Evolutionary conservation across 2,797 vertebrate genomes (phyloP).

Genomic region (Hybognathus amarus): DNA sequence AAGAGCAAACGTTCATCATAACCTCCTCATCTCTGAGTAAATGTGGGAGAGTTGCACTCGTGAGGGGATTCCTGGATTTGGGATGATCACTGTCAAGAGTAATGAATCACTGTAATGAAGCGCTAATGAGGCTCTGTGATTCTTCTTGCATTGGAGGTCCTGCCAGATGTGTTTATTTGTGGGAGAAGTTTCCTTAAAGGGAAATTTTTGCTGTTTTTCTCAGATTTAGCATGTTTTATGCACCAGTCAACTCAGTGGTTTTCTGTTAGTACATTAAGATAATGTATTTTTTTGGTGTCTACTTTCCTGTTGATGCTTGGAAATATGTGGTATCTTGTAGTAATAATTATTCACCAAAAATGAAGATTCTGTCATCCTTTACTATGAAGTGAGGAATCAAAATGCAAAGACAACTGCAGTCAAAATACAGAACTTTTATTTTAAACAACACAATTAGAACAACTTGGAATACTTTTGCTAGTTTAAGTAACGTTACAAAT

Average conservation of each 20-base stretch:
- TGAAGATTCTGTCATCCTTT: not conserved
- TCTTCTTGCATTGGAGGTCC: constrained; percentile 33
- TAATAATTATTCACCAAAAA: constrained; percentile 5
- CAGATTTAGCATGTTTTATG: not conserved
- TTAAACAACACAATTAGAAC: too few species aligned
- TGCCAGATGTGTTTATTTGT: constrained; percentile 36
- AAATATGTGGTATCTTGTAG: not conserved
- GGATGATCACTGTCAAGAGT: constrained; percentile 5
- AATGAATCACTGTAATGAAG: constrained; percentile 27
- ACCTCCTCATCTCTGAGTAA: constrained; percentile 2
- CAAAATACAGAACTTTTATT: too few species aligned
- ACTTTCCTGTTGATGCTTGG: not conserved
- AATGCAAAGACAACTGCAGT: too few species aligned
- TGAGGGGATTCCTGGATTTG: not conserved
- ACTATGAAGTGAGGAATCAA: too few species aligned
- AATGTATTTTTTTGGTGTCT: not conserved
- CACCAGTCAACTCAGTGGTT: not conserved
- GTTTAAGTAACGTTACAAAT: too few species aligned
- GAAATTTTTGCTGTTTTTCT: constrained; percentile 8
- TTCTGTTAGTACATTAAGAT: not conserved
- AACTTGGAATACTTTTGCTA: too few species aligned
- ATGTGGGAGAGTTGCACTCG: not conserved
- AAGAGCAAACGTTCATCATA: not conserved
- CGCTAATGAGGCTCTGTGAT: constrained; percentile 45
- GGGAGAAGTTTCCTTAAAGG: constrained; percentile 32